A percentile compares a stretch with the other conserved stretches of the same genome.
These are phyloP conservation scores for Poeciliopsis retropinna DNA, from an alignment of 2,113 vertebrate genomes.

Conservation along the genomic window DNA sequence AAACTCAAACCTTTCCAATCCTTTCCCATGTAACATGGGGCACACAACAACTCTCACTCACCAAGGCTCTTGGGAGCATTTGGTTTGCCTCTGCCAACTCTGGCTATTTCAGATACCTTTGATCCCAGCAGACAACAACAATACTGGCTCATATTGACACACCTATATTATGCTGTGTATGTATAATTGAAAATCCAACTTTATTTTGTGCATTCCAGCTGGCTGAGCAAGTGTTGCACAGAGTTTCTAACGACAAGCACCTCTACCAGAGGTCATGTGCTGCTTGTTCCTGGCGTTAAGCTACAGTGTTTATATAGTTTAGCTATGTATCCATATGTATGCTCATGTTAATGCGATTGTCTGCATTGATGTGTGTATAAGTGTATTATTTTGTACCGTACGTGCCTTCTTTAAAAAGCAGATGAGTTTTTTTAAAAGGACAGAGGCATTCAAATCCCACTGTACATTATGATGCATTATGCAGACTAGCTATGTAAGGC, in stretches of 20 bases:
- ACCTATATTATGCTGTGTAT: neutral
- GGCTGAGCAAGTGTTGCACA: neutral
- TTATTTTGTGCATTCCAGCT: neutral
- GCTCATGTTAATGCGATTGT: slow-evolving; percentile 15
- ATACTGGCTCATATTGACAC: neutral
- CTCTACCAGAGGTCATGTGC: neutral
- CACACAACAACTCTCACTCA: neutral
- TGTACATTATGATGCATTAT: slow-evolving; percentile 34
- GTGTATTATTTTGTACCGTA: slow-evolving; percentile 11
- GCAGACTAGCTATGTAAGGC: slow-evolving; percentile 27
- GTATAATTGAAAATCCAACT: neutral
- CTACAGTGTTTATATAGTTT: neutral
- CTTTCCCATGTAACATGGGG: neutral
- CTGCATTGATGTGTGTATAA: slow-evolving; percentile 19
- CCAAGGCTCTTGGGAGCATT: neutral
- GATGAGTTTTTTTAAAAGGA: neutral
- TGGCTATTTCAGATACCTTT: neutral
- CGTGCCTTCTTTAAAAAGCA: slow-evolving; percentile 6
- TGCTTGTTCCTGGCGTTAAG: neutral
- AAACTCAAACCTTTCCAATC: neutral
- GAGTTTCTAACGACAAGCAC: neutral
- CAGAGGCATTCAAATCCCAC: neutral
- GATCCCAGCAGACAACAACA: neutral
- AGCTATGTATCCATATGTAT: neutral
- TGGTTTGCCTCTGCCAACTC: neutral